Conservation (phyloP, 2,797 vertebrate genomes). For the Rhinophrynus dorsalis region DNA sequence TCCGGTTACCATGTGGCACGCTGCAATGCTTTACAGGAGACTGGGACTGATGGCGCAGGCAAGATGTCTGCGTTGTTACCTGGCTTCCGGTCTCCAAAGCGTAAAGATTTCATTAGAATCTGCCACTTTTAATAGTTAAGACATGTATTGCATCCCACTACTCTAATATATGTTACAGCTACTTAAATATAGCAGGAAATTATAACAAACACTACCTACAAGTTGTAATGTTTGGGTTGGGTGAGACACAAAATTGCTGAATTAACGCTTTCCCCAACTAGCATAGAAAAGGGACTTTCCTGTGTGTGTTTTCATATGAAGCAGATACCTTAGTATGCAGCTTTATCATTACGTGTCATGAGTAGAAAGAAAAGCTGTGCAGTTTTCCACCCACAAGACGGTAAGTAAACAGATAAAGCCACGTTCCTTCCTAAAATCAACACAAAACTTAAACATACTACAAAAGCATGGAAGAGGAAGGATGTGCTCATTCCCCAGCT, state of each 20-base stretch:
- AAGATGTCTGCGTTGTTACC: too few species aligned
- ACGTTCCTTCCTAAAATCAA: not conserved
- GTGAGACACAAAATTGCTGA: not conserved
- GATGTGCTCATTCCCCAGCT: constrained; percentile 15
- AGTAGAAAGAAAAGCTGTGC: not conserved
- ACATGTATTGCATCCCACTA: constrained; percentile 16
- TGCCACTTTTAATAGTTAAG: too few species aligned
- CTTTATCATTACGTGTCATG: too few species aligned
- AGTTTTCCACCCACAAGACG: not conserved
- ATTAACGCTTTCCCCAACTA: not conserved
- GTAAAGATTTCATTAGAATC: too few species aligned
- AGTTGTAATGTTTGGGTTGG: constrained; percentile 29
- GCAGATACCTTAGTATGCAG: not conserved
- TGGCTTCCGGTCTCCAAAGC: too few species aligned
- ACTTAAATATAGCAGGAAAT: constrained; percentile 5
- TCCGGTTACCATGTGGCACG: too few species aligned
- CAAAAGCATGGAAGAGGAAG: constrained; percentile 14
- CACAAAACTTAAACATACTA: constrained; percentile 19
- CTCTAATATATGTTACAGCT: constrained; percentile 10
- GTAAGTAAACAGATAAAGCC: constrained; percentile 1
- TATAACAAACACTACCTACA: constrained; percentile 24
- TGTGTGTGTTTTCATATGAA: not conserved
- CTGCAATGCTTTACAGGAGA: too few species aligned
- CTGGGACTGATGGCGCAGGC: too few species aligned
- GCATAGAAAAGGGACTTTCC: not conserved